These are phyloP conservation scores for Sternarchorhynchus goeldii DNA, from an alignment of 2,797 vertebrate species.

Conservation along the genomic window DNA sequence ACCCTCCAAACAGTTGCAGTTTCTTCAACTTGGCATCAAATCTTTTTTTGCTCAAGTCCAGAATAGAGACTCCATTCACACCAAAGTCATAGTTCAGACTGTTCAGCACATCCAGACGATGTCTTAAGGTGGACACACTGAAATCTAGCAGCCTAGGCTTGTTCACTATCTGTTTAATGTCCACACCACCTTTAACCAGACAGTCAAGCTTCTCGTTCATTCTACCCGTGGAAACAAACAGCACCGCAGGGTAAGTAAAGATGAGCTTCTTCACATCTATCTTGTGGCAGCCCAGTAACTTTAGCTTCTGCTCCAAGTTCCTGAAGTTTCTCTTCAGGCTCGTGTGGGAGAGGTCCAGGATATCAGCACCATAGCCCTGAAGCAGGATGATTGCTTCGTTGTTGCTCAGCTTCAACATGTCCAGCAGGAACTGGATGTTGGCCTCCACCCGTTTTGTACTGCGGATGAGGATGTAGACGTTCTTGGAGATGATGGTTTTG, in stretches of 20 bases:
- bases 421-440: constrained; percentile 72
- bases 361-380: constrained; percentile 66
- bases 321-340: constrained; percentile 72
- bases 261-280: constrained; percentile 68
- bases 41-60: constrained; percentile 73
- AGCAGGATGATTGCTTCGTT: constrained; percentile 71
- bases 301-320: constrained; percentile 69
- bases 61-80: constrained; percentile 69
- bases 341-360: constrained; percentile 77
- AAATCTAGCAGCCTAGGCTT: constrained; percentile 76
- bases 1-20: constrained; percentile 44
- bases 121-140: constrained; percentile 71
- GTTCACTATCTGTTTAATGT: constrained; percentile 68
- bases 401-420: constrained; percentile 65
- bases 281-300: constrained; percentile 63
- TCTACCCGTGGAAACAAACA: constrained; percentile 70
- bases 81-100: constrained; percentile 74
- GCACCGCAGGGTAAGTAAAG: constrained; percentile 62
- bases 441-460: constrained; percentile 76
- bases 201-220: constrained; percentile 76
- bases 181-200: constrained; percentile 73
- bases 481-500: constrained; percentile 74
- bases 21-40: constrained; percentile 74
- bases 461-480: constrained; percentile 79
- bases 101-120: constrained; percentile 68